Evolutionary conservation across 2,888 invertebrate species (phyloP).

Genomic region (Caenorhabditis sp.): DNA sequence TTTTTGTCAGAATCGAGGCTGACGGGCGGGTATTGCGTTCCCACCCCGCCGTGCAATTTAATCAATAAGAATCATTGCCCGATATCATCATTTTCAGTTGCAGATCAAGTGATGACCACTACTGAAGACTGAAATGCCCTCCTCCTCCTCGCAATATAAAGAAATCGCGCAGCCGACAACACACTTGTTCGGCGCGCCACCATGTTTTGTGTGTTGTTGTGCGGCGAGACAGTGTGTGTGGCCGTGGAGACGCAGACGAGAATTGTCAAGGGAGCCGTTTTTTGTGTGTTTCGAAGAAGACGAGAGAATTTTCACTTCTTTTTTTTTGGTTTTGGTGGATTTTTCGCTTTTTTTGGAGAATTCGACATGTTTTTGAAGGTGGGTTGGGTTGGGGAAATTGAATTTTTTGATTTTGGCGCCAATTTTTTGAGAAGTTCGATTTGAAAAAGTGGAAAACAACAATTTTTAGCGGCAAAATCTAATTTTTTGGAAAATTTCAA

Average conservation of each 20-base stretch:
- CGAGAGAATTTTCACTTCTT: too few relatives aligned
- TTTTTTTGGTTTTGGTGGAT: too few relatives aligned
- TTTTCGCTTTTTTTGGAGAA: too few relatives aligned
- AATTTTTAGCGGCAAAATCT: too few relatives aligned
- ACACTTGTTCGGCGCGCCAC: constrained; percentile 5
- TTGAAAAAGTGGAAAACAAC: too few relatives aligned
- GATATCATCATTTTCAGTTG: constrained; percentile 55
- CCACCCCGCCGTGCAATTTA: constrained; percentile 51
- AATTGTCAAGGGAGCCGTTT: neutral
- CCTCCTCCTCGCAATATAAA: neutral
- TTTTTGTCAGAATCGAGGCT: constrained; percentile 50
- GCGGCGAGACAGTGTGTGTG: constrained; percentile 9
- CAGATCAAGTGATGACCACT: constrained; percentile 56
- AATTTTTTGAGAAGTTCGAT: too few relatives aligned
- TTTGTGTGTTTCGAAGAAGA: too few relatives aligned
- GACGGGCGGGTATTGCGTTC: constrained; percentile 46
- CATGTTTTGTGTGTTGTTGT: neutral
- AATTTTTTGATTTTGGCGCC: too few relatives aligned
- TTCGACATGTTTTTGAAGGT: too few relatives aligned
- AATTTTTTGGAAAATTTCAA: too few relatives aligned
- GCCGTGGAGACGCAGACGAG: constrained; percentile 22
- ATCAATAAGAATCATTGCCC: constrained; percentile 55
- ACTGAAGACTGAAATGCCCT: constrained; percentile 44
- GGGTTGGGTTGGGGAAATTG: too few relatives aligned
- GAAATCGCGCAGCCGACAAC: constrained; percentile 24